These are phyloP conservation scores for Alcedo quadribrachys DNA, from an alignment of 2,797 vertebrate genomes.

Conservation along the genomic window DNA sequence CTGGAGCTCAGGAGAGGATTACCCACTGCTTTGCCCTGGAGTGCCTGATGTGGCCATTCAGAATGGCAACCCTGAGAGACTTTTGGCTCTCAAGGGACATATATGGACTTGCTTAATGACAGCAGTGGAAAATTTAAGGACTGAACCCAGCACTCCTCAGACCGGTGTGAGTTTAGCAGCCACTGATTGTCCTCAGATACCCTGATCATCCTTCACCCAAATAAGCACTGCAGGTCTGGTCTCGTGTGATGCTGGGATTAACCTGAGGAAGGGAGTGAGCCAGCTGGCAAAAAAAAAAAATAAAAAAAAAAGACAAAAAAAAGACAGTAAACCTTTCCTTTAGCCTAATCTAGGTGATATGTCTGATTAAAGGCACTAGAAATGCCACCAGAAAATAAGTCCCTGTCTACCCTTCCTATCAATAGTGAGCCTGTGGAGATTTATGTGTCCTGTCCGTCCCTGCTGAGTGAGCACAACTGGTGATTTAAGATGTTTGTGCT, in stretches of 20 bases:
- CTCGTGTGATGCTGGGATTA: not conserved
- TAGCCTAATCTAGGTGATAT: not conserved
- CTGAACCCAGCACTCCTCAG: not conserved
- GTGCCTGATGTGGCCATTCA: not conserved
- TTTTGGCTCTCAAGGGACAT: accelerated
- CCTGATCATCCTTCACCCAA: not conserved
- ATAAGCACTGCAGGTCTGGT: not conserved
- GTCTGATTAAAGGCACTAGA: not conserved
- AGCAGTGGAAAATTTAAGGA: not conserved
- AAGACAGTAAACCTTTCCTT: not conserved
- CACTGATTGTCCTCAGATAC: not conserved
- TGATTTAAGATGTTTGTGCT: not conserved
- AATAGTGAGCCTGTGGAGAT: not conserved
- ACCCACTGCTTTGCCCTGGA: not conserved
- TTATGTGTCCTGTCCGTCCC: not conserved
- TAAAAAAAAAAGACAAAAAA: too few species aligned
- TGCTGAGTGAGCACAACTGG: not conserved
- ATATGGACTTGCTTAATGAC: not conserved
- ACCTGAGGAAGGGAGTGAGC: not conserved
- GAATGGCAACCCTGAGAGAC: not conserved
- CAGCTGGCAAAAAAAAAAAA: not conserved
- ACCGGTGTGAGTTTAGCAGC: not conserved
- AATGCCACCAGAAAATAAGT: not conserved
- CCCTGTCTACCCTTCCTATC: not conserved
- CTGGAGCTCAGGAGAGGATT: not conserved